Base-by-base conservation (phyloP, 1,140 invertebrate genomes). In the Pinna nobilis region DNA sequence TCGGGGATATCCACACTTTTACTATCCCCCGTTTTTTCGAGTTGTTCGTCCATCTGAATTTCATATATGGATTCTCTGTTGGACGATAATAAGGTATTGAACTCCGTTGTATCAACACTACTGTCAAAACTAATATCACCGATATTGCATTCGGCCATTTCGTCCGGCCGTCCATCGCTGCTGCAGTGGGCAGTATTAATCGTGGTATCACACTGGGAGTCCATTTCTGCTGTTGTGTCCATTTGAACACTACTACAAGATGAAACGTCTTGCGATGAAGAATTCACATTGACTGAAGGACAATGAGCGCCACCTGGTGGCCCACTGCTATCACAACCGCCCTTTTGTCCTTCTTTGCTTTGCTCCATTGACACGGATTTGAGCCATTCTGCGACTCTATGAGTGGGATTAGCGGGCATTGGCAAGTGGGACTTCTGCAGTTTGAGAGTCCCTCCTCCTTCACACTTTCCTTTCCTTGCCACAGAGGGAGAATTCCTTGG, bases 11-110 rank as follows among this genome's bases (percentile, higher is more conserved):
- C 80, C 59, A 75, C 69, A 28, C 68, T 67, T 51, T 74, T 75
- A 67, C 74, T 64, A 37, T 76, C 70, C 39, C 64, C 57, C 41
- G 63, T 70, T 63, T 69, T 47, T 67, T 88, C 87, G 51, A 88
- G 69, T 39, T 83, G 77, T 70, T 86, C 82, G 65, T 88, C 86
- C 65, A 86, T 81, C 67, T 84, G 80, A n/a, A 84, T 71, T 76
- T 88, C 87, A 76, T 88, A 88, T 51, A 88, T 85, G 0, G 87
- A 88, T 28, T 88, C 86, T 6, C 80, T 70, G 57, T 82, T 84
- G 35, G 66, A 72, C 20, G 44, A 51, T 25, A 63, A 70, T 20
- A 59, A 70, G 3, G 59, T 70, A 55, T 68, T 60, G 18, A 50
- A 68, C 30, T 72, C 68, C n/a, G 64, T 61, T 25, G 80, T 81